Evolutionary conservation across 2,888 invertebrate species (phyloP), one percentile per base, ranked within the genome.

Genomic region (Diplazon laetatorius): DNA sequence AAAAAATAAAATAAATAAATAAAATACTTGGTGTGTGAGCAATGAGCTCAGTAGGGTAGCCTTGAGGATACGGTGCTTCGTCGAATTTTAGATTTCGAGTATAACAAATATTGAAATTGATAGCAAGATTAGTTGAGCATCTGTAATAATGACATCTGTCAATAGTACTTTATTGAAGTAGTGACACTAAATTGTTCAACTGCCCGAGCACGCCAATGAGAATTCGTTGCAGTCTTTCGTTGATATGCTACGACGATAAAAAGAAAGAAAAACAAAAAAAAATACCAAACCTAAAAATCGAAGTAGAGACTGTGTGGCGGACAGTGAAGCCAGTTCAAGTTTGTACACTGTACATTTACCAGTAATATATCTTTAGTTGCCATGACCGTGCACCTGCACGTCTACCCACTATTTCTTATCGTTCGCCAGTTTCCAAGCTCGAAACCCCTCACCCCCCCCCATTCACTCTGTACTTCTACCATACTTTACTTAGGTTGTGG

Each of bases 361-460:
- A 35, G 74, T 66, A 70, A 70, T 74, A 74, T 69, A 78, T 78
- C 74, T 65, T 70, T 46, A 37, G 50, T 50, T 59, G 50, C 59
- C 73, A 70, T 60, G 70, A 66, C 63, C 42, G 63, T 74, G 74
- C 69, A 78, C 73, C 63, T 78, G 77, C 78, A 78, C 78, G 78
- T 78, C 50, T 71, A 78, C 59, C 74, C 66, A 66, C 74, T 78
- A 78, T 78, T 78, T 74, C 78, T 78, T 78, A 78, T 78, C 78
- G 78, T 78, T 78, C 69, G 74, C 78, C 74, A 70, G 74, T 70
- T 74, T 60, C 70, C 70, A 52, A 74, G 70, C 78, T 78, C 52
- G 59, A 69, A 65, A 59, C 42, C 74, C 70, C 60, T n/a, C n/a
- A n/a, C n/a, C 65, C 57, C 78, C 66, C 57, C 60, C 66, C 44